These are phyloP conservation scores for Strongylocentrotus purpuratus DNA, from an alignment of 35 echinoderm and acorn worm species.

Conservation along the genomic window DNA sequence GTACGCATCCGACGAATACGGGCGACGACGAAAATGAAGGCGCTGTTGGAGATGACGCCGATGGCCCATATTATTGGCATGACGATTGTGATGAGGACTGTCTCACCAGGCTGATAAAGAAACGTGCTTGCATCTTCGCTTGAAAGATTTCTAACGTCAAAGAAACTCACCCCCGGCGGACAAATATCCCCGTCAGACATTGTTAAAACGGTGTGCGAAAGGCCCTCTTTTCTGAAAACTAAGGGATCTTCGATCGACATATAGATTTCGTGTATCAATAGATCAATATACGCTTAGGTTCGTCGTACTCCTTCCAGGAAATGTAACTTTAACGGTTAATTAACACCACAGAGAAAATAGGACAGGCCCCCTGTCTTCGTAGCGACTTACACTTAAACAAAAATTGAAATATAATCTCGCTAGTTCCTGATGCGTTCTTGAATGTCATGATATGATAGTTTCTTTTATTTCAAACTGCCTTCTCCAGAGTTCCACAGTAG, in stretches of 20 bases:
- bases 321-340: background rate
- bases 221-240: background rate
- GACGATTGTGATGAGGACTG: constrained; percentile 27
- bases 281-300: background rate
- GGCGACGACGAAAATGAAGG: constrained; percentile 67
- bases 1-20: constrained; percentile 78
- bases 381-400: background rate
- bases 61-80: constrained; percentile 77
- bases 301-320: background rate
- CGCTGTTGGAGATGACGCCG: constrained; percentile 53
- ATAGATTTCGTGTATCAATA: background rate
- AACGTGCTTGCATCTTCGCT: background rate
- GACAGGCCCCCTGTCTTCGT: background rate
- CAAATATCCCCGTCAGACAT: background rate
- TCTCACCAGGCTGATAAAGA: background rate
- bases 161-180: background rate
- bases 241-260: background rate
- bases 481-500: background rate
- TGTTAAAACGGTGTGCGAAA: background rate
- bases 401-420: no score
- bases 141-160: background rate
- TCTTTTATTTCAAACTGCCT: background rate
- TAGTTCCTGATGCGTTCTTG: background rate
- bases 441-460: background rate
- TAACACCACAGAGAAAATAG: background rate